A percentile compares a stretch with the other conserved stretches of the same genome.
Evolutionary conservation across 2,113 vertebrate species (phyloP).

Genomic region (Microcebus ravelobensis): DNA sequence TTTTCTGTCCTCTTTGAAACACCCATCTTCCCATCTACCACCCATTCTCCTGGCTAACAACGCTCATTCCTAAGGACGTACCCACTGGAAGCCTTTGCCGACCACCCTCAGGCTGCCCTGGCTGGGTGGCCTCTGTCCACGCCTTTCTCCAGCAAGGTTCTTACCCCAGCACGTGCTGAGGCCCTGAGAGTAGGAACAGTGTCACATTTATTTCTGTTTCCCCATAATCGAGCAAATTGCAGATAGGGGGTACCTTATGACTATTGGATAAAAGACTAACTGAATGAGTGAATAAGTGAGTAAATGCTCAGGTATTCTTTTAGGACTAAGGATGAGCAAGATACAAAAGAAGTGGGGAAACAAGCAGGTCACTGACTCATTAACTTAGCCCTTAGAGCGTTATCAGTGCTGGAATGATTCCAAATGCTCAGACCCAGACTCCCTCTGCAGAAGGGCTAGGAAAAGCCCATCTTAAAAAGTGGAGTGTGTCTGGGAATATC

Average conservation of each 20-base stretch:
- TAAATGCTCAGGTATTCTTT: slow-evolving; percentile 28
- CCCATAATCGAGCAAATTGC: background rate
- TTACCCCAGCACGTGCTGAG: background rate
- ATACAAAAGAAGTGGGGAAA: background rate
- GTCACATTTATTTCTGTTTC: background rate
- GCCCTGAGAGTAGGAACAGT: background rate
- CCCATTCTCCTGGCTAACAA: background rate
- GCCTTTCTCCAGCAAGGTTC: background rate
- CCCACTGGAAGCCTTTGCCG: background rate
- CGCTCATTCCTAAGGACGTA: background rate
- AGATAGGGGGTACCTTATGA: background rate
- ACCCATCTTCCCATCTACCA: background rate
- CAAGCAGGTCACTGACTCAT: background rate
- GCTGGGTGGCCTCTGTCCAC: background rate
- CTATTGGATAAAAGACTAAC: background rate
- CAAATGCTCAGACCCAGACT: background rate
- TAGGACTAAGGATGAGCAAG: background rate
- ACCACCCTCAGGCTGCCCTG: background rate
- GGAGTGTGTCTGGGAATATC: background rate
- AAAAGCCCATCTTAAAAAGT: background rate
- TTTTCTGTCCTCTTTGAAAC: slow-evolving; percentile 4
- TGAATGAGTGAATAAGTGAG: background rate
- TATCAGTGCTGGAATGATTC: background rate
- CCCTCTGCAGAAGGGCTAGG: background rate
- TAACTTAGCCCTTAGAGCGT: background rate